phyloP scores from a whole-genome alignment of 2,113 vertebrate species.

The Tautogolabrus adspersus region DNA sequence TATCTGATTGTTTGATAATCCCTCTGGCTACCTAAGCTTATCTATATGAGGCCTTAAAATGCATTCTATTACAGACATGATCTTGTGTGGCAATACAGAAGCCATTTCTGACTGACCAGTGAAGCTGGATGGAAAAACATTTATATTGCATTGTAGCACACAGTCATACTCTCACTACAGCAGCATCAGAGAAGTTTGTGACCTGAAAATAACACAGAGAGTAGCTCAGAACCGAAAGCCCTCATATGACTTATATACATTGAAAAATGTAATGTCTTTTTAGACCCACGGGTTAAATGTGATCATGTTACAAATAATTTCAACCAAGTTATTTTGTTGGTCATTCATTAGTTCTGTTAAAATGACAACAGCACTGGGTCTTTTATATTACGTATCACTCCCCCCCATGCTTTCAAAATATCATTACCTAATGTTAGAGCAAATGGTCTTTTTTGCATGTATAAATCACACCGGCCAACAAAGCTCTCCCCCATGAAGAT shows the following conservation, averaged over 20 bases:
- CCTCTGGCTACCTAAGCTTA: not conserved
- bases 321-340: no score
- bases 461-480: not conserved
- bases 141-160: slow-evolving; percentile 8
- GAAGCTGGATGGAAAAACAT: slow-evolving; percentile 26
- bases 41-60: slow-evolving; percentile 10
- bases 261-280: not conserved
- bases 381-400: no score
- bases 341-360: no score
- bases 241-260: not conserved
- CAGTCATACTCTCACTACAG: slow-evolving; percentile 6
- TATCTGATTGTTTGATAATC: slow-evolving; percentile 15
- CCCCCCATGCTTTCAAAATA: no score
- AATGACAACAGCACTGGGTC: no score
- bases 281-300: no score
- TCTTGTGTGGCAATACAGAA: not conserved
- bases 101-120: not conserved
- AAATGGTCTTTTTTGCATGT: not conserved
- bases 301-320: no score
- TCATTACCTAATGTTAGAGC: no score
- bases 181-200: slow-evolving; percentile 8
- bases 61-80: not conserved
- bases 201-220: slow-evolving; percentile 41
- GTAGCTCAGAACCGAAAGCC: not conserved
- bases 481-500: no score